Percentiles rank a stretch among this genome's conserved stretches.
phyloP scores from a whole-genome alignment of 2,888 invertebrate species.

The Caenorhabditis doughertyi region DNA sequence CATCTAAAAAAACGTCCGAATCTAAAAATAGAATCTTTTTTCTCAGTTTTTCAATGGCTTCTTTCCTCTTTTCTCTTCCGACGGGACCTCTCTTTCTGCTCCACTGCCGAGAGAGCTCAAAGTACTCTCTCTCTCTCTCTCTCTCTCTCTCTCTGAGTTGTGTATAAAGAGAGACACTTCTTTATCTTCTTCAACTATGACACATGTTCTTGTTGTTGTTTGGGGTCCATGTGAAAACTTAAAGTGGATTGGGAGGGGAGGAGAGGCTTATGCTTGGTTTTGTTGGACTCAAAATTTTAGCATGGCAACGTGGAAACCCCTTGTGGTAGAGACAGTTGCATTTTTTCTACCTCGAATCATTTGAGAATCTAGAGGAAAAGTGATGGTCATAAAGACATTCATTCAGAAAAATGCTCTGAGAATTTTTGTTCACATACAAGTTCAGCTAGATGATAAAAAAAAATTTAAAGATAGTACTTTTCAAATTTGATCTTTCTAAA shows the following conservation, averaged over 20 bases:
- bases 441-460: too few species aligned
- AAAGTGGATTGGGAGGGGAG: background rate
- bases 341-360: too few species aligned
- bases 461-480: too few species aligned
- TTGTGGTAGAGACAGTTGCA: too few species aligned
- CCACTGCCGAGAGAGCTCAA: background rate
- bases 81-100: background rate
- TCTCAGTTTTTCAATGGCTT: slow-evolving; percentile 12
- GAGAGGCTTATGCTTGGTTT: background rate
- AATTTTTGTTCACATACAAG: too few species aligned
- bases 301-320: too few species aligned
- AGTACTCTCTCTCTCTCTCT: background rate
- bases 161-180: background rate
- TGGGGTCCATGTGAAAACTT: slow-evolving; percentile 10
- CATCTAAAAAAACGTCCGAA: too few species aligned
- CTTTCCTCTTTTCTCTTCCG: slow-evolving; percentile 1
- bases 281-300: too few species aligned
- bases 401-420: too few species aligned
- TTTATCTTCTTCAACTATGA: slow-evolving; percentile 14
- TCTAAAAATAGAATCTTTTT: slow-evolving; percentile 41
- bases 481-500: too few species aligned
- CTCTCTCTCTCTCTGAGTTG: slow-evolving; percentile 1
- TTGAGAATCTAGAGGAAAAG: too few species aligned
- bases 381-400: too few species aligned
- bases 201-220: slow-evolving; percentile 51